Base-by-base conservation (phyloP, 2,113 vertebrate species). In the Protobothrops flavoviridis region DNA sequence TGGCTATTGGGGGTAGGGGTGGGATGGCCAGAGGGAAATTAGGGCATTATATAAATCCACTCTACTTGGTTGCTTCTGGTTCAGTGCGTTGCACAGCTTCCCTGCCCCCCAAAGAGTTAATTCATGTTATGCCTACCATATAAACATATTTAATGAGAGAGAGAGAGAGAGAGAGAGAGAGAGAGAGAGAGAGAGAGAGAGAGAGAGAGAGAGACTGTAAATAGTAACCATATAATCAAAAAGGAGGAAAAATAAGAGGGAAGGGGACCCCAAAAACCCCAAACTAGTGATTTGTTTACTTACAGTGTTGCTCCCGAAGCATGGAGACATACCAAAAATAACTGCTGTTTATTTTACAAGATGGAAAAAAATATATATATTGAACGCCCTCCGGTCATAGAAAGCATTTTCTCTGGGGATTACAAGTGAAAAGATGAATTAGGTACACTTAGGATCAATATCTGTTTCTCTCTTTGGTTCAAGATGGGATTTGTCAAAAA, bases 381-480 rank as follows among this genome's bases (percentile, higher is more conserved):
- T 98, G 98, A 98, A 97, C 96, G 96, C 97, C 98, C 97, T 98
- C 97, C 97, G 97, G 98, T 98, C 98, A 98, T 98, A 97, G 97
- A 97, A 98, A 97, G 97, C 97, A 98, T 98, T 98, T 98, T 98
- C 98, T 98, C 98, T 97, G 96, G 98, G 98, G 98, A 98, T 98
- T 98, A 98, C 98, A 98, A 98, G 98, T 97, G 97, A 97, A 98
- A 97, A 98, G 98, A 98, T 98, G 98, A 98, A 98, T 98, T 98
- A 98, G 98, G 97, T 98, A 98, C 97, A 98, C 98, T 98, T 98
- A 98, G 98, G 97, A 98, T 98, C 98, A 98, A 98, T 98, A 98
- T 98, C 97, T 98, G 98, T 98, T 98, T 98, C 98, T 98, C 98
- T 98, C 98, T 97, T 98, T 81, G 89, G 98, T 97, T 98, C 97